Conservation (phyloP, 2,888 invertebrate genomes). For the Gerris lacustris region DNA sequence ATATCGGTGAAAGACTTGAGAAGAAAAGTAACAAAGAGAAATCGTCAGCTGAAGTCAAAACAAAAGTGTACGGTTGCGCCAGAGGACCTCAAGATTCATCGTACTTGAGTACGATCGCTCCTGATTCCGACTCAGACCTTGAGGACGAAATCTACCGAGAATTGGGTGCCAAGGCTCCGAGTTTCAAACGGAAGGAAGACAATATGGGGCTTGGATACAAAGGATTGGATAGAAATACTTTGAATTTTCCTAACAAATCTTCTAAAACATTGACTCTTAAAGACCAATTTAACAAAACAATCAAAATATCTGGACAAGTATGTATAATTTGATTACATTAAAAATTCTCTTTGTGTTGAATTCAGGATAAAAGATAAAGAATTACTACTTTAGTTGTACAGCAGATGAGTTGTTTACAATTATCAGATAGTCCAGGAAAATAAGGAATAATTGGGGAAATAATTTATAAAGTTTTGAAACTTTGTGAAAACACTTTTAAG, state of each 20-base stretch:
- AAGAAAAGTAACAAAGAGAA: conserved; percentile 33
- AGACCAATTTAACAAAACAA: conserved; percentile 7
- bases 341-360: not conserved
- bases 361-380: too few relatives aligned
- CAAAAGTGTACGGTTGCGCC: conserved; percentile 39
- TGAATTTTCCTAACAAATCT: not conserved
- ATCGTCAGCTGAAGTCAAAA: conserved; percentile 16
- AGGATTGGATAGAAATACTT: conserved; percentile 16
- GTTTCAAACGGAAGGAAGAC: conserved; percentile 53
- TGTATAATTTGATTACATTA: not conserved
- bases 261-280: not conserved
- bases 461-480: too few relatives aligned
- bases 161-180: conserved; percentile 47
- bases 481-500: too few relatives aligned
- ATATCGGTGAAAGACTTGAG: conserved; percentile 52
- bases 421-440: too few relatives aligned
- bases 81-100: conserved; percentile 35
- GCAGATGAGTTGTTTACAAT: too few relatives aligned
- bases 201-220: conserved; percentile 57
- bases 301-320: conserved; percentile 8
- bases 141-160: conserved; percentile 52
- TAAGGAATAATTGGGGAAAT: too few relatives aligned
- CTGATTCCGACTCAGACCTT: conserved; percentile 25
- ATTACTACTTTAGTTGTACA: too few relatives aligned
- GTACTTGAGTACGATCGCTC: conserved; percentile 24